Base-by-base conservation (phyloP, 2,113 vertebrate species). In the Acanthochromis polyacanthus region DNA sequence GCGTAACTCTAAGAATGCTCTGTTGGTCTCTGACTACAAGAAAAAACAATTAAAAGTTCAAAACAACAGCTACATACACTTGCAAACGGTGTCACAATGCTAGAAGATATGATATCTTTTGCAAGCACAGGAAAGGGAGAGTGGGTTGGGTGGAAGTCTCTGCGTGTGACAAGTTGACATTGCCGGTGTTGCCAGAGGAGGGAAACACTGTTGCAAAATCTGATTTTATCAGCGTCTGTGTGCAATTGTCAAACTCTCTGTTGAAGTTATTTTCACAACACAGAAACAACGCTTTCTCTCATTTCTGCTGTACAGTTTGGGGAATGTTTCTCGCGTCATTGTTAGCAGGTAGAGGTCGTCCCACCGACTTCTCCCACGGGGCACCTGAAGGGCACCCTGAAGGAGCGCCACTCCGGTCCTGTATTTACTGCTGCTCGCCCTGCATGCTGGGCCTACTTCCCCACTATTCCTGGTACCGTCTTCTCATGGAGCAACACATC, bases 321-420 rank as follows among this genome's bases (percentile, higher is more conserved):
- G 6, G 20, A 19, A 51, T 56, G 52, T 79, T 78, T 75, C 70
- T 50, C 2, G 1, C 71, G 75, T 73, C 69, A 74, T 62, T 67
- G 77, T 63, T 38, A 80, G 77, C 45, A 80, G 70, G 36, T 72
- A 86, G 51, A 82, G 81, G 88, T 90, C 63, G 61, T 59, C 43
- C 38, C 20, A n/a, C 58, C 10, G 5, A 76, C 53, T 25, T 73
- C 38, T 51, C 58, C 75, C 28, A 52, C 23, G 14, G 78, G 80
- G 80, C 80, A 50, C 57, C 28, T 93, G 90, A 93, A 93, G 88
- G 90, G 88, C 92, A 75, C 55, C 59, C 28, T 11, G 60, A 79
- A 80, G 81, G 63, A 84, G 73, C 23, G 17, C 61, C 43, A 5
- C 20, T 60, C 45, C 23, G 23, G 46, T 43, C 86, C 78, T 89